phyloP scores from a whole-genome alignment of 2,888 invertebrate genomes.

The Leptopterna dolabrata region DNA sequence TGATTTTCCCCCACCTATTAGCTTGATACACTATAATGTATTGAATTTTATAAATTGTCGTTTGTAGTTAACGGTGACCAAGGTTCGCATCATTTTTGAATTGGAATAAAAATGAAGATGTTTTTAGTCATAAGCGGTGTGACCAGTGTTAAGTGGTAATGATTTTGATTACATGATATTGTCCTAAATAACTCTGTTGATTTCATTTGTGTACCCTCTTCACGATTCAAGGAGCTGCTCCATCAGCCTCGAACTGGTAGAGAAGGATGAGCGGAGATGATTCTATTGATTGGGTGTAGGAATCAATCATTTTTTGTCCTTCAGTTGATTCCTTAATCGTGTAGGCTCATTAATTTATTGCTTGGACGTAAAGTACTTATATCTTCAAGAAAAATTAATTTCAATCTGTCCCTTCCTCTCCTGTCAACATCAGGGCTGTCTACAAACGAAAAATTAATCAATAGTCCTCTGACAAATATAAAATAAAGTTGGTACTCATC shows the following conservation, averaged over 20 bases:
- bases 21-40: background rate
- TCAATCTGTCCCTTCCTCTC: too few species aligned
- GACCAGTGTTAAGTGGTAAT: constrained; percentile 57
- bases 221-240: background rate
- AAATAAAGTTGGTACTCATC: too few species aligned
- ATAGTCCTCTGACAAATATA: too few species aligned
- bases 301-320: too few species aligned
- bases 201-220: background rate
- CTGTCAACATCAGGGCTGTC: too few species aligned
- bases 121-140: constrained; percentile 57
- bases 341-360: too few species aligned
- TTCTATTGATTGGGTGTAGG: too few species aligned
- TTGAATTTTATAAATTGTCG: background rate
- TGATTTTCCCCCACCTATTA: background rate
- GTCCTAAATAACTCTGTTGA: background rate
- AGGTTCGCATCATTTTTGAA: background rate
- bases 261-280: too few species aligned
- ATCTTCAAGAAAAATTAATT: too few species aligned
- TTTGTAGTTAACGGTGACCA: background rate
- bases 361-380: too few species aligned
- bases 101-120: constrained; percentile 17
- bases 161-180: constrained; percentile 56
- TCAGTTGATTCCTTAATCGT: too few species aligned
- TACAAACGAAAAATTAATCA: too few species aligned
- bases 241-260: background rate